Evolutionary conservation across 2,888 invertebrate species (phyloP).

Genomic region (Alitta virens): DNA sequence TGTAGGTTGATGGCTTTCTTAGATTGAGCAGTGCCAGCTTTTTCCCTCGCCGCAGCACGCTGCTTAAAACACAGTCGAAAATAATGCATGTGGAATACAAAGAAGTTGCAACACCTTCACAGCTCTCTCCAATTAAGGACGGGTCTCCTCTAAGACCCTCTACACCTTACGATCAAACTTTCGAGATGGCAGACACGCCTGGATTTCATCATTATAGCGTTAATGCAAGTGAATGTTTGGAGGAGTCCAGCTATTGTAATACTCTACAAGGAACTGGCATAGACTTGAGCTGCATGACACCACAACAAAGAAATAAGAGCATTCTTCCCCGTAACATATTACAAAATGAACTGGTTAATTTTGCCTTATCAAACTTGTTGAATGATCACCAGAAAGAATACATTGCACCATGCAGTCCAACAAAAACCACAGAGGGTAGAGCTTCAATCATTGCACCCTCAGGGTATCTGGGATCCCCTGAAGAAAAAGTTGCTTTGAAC

Average conservation of each 20-base stretch:
- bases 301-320: too few relatives aligned
- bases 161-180: constrained; percentile 4
- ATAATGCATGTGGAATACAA: constrained; percentile 14
- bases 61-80: constrained; percentile 20
- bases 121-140: constrained; percentile 21
- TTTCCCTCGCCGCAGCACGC: constrained; percentile 10
- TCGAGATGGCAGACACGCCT: constrained; percentile 14
- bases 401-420: too few relatives aligned
- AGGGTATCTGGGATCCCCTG: too few relatives aligned
- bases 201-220: constrained; percentile 25
- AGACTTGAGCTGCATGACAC: too few relatives aligned
- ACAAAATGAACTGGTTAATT: too few relatives aligned
- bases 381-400: too few relatives aligned
- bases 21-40: constrained; percentile 6
- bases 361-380: too few relatives aligned
- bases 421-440: too few relatives aligned
- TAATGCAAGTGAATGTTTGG: constrained; percentile 17
- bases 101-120: constrained; percentile 24
- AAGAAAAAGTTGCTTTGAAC: too few relatives aligned
- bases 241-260: background rate
- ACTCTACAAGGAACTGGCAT: constrained; percentile 11
- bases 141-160: background rate
- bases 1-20: constrained; percentile 7
- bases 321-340: too few relatives aligned
- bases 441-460: too few relatives aligned